Evolutionary conservation across 2,888 invertebrate species (phyloP), one percentile per base, ranked within the genome.

Genomic region (Smittia sp.): DNA sequence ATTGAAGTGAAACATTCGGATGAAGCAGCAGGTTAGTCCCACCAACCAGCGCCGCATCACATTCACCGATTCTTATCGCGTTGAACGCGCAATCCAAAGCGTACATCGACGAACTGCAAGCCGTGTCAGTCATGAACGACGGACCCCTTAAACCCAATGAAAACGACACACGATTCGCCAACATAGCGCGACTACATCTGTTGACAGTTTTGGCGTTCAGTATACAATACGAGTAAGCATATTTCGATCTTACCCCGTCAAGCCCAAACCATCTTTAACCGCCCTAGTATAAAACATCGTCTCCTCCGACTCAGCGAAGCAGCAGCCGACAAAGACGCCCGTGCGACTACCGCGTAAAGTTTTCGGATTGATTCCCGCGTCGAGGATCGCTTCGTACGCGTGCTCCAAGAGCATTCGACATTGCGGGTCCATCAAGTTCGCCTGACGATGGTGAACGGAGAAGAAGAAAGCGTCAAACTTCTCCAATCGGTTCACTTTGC

Each of bases 71-170:
- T 62, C 89, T 83, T 65, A 93, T 89, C 0, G 92, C 87, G 67
- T 86, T 85, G 80, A 90, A 92, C 13, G 92, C 93, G 76, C 90
- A 89, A 78, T 96, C 94, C 74, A 97, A 76, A 0, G 96, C 96
- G 77, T 92, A 89, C 76, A 95, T 85, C 6, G 95, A 93, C 74
- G 96, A 96, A n/a, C 95, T 95, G 80, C 97, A 98, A 0, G 97
- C 97, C 0, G 96, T 94, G 82, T 98, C 97, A 9, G 94, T 85
- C 0, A 91, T 86, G 83, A 90, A 93, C 4, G 95, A 94, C 0
- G 96, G 96, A 0, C 97, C 96, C 77, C 90, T 90, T 15, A 94
- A 85, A 27, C 95, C 95, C 75, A 97, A 86, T 83, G 90, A 90
- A 81, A 92, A 96, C 1, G 95, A 95, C 76, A 98, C 87, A 72